phyloP scores from a whole-genome alignment of 2,113 vertebrate genomes.

The Electrona antarctica region DNA sequence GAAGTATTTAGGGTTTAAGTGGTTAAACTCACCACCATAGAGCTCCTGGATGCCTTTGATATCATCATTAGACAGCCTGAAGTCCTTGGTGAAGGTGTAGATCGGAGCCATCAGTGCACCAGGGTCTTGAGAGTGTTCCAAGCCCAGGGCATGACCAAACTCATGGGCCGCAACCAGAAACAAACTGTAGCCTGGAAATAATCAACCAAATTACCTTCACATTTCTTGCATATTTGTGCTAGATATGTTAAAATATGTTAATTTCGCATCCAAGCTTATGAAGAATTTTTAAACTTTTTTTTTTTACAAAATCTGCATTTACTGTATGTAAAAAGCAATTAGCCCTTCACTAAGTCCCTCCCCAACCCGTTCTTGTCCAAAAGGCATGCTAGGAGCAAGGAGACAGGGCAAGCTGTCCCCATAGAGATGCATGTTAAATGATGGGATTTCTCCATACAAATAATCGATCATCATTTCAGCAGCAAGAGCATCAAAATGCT shows the following conservation, averaged over 20 bases:
- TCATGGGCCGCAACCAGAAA: slow-evolving; percentile 98
- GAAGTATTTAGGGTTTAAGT: no score
- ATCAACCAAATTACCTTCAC: slow-evolving; percentile 1
- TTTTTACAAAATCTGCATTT: no score
- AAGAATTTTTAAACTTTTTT: background rate
- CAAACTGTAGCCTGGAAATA: slow-evolving; percentile 90
- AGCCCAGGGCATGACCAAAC: slow-evolving; percentile 95
- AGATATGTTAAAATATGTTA: background rate
- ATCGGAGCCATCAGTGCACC: slow-evolving; percentile 95
- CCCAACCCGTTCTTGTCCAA: no score
- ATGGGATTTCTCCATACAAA: no score
- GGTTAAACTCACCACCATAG: slow-evolving; percentile 86
- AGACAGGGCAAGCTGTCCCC: no score
- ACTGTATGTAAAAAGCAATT: no score
- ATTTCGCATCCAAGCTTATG: background rate
- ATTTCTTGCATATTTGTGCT: background rate
- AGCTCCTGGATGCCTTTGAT: slow-evolving; percentile 94
- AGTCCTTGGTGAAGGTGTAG: slow-evolving; percentile 95
- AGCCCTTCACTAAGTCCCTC: no score
- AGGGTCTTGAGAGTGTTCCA: slow-evolving; percentile 95
- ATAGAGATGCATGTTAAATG: no score
- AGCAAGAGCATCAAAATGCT: no score
- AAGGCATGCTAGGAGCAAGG: no score
- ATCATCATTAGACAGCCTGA: slow-evolving; percentile 92
- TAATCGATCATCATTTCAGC: no score